Evolutionary conservation across 2,113 vertebrate genomes (phyloP).

Genomic region (Mionectes macconnelli): DNA sequence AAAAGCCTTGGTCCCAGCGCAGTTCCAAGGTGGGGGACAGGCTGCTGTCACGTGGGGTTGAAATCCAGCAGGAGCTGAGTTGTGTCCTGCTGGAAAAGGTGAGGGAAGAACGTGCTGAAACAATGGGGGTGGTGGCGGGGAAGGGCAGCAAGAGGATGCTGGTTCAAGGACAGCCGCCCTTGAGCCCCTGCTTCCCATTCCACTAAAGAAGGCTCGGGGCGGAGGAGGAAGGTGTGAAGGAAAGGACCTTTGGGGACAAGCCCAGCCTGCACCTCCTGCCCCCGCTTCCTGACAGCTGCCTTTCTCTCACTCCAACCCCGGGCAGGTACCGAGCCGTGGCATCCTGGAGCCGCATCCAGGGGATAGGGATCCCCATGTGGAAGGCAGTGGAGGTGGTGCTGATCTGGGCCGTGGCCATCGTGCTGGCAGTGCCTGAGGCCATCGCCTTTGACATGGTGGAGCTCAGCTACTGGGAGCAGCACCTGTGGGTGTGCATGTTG

Average conservation of each 20-base stretch:
- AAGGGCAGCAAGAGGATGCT: neutral
- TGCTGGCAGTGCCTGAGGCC: slow-evolving; percentile 84
- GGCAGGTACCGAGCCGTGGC: slow-evolving; percentile 88
- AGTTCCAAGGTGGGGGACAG: neutral
- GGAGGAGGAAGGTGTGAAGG: neutral
- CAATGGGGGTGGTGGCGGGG: neutral
- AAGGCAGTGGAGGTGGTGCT: slow-evolving; percentile 84
- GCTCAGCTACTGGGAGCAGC: slow-evolving; percentile 78
- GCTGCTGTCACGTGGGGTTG: neutral
- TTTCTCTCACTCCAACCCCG: rapidly evolving
- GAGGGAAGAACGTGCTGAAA: neutral
- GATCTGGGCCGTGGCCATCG: slow-evolving; percentile 85
- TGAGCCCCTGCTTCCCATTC: neutral
- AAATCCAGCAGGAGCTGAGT: neutral
- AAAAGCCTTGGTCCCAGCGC: rapidly evolving
- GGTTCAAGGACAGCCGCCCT: neutral
- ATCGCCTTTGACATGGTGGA: slow-evolving; percentile 86
- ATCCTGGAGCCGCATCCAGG: slow-evolving; percentile 90
- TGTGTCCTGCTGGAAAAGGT: neutral
- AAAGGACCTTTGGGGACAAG: neutral
- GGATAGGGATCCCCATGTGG: slow-evolving; percentile 90
- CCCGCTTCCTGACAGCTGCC: neutral
- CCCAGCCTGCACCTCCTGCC: neutral
- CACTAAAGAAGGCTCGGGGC: neutral
- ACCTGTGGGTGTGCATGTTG: slow-evolving; percentile 83